Evolutionary conservation across 2,113 vertebrate genomes (phyloP).

Genomic region (Quiscalus mexicanus): DNA sequence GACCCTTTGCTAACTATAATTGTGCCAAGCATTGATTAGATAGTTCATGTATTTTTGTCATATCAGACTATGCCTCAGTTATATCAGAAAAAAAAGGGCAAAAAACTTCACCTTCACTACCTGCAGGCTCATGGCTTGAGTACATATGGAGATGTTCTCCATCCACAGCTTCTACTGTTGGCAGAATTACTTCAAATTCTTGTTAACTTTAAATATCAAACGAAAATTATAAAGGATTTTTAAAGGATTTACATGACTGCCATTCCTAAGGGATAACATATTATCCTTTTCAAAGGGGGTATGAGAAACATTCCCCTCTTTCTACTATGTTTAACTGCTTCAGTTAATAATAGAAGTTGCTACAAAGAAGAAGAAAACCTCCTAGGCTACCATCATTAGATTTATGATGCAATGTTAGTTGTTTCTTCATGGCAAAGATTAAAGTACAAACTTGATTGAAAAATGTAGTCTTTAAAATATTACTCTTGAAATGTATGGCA

Average conservation of each 20-base stretch:
- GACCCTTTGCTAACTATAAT: not conserved
- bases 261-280: not conserved
- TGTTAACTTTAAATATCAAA: not conserved
- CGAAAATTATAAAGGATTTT: not conserved
- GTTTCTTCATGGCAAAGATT: not conserved
- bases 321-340: not conserved
- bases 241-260: not conserved
- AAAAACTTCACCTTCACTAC: not conserved
- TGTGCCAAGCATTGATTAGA: not conserved
- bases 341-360: not conserved
- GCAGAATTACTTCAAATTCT: not conserved
- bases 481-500: not conserved
- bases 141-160: not conserved
- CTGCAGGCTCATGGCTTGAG: fast-evolving
- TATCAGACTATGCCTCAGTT: not conserved
- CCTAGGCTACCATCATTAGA: not conserved
- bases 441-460: not conserved
- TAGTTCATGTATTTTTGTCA: not conserved
- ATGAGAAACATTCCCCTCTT: not conserved
- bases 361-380: not conserved
- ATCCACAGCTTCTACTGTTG: not conserved
- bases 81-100: not conserved
- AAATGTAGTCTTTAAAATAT: not conserved
- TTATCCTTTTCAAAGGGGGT: not conserved
- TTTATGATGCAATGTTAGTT: not conserved